These are phyloP conservation scores for Gnatocerus cornutus DNA, from an alignment of 2,888 invertebrate genomes.

Conservation along the genomic window DNA sequence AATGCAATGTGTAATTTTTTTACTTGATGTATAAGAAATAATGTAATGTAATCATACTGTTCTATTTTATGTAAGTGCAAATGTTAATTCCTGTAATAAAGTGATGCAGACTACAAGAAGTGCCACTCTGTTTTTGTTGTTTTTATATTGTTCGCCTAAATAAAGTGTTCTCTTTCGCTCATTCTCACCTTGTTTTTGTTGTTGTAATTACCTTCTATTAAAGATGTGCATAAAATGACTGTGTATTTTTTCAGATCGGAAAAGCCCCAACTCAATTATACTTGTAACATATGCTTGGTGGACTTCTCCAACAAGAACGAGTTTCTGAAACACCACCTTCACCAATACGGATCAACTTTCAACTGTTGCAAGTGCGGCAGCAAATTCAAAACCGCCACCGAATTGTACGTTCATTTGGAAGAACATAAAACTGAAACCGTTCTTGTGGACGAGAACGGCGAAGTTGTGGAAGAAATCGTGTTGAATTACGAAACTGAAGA, in stretches of 20 bases:
- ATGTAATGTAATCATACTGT: too few species aligned
- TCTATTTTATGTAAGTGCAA: too few species aligned
- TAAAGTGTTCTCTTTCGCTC: neutral
- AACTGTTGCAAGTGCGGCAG: constrained; percentile 66
- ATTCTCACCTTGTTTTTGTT: neutral
- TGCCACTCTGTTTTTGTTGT: too few species aligned
- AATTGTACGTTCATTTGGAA: constrained; percentile 67
- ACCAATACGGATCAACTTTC: constrained; percentile 62
- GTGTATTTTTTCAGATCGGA: constrained; percentile 54
- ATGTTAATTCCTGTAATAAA: constrained; percentile 49
- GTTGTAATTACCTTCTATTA: neutral
- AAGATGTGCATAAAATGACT: constrained; percentile 9
- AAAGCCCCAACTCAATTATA: constrained; percentile 57
- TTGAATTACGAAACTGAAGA: constrained; percentile 60
- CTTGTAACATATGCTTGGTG: constrained; percentile 67
- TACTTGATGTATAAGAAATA: too few species aligned
- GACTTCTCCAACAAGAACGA: constrained; percentile 64
- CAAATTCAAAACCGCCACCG: constrained; percentile 61
- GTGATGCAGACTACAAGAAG: too few species aligned
- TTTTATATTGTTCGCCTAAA: neutral
- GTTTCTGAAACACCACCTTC: constrained; percentile 65
- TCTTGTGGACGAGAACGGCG: constrained; percentile 52
- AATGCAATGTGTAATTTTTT: constrained; percentile 1
- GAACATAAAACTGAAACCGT: constrained; percentile 59
- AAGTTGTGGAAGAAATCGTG: constrained; percentile 55